Base-by-base conservation (phyloP, 30 jellyfish, hydroid and myxozoan species). In the Hydractinia symbiolongicarpus region DNA sequence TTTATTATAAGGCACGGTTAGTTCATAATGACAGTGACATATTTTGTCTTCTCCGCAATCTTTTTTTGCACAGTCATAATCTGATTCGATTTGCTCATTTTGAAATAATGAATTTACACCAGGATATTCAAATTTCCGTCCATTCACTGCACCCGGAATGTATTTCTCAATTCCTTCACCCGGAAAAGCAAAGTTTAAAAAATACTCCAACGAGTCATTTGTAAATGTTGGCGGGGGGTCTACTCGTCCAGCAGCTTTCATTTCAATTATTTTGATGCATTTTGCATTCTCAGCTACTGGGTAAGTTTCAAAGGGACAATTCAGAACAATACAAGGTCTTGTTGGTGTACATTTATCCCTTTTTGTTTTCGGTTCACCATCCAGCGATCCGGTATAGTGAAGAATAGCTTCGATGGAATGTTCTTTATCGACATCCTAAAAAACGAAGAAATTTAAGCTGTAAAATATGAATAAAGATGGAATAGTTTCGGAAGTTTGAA, bases 151-250 rank as follows among this genome's bases (percentile, higher is more conserved):
- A 9, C 93, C 89, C 11, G 86, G 89, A n/a, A 72, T 72, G 82
- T 30, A 79, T 61, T 79, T 79, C 81, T 69, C 89, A 6, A 81
- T 81, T 9, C 87, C 87, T 51, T 89, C 95, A 21, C 95, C 90
- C 7, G 97, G 97, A 58, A 90, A 90, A 0, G 97, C 97, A 52
- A 90, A 90, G 54, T 90, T 89, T 8, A 90, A 77, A 81, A 85
- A 85, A 53, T 79, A 53, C 74, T 90, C 91, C 82, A 14, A 54
- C 61, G 96, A 88, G 69, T 61, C 94, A 49, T 79, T 58, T 20
- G 53, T 68, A 50, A 89, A 79, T 62, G 72, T 67, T 9, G 88
- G 84, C 8, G 91, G 84, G 51, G 80, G 75, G n/a, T 79, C 90
- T 20, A 13, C 58, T 11, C 83, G 61, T 56, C 75, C 87, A 7